Base-by-base conservation (phyloP, 1,140 invertebrate genomes). In the Drosophila sturtevanti region DNA sequence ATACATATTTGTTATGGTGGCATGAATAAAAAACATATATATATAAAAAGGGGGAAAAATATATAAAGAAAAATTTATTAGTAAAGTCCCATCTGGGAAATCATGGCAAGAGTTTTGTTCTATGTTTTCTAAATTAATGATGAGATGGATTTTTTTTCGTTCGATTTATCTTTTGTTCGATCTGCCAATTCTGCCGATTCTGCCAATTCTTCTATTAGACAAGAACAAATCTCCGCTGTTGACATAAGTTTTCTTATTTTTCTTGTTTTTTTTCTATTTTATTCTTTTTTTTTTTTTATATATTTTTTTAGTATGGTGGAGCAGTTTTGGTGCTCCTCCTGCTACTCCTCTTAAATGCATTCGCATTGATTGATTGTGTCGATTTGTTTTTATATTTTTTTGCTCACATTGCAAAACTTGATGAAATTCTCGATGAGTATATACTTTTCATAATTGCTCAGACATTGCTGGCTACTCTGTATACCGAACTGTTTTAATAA, bases 331-430 rank as follows among this genome's bases (percentile, higher is more conserved):
- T 55, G 51, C n/a, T 18, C 51, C 59, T 55, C 63, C 64, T 67
- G 63, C 24, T 31, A 59, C 55, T 56, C 38, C 70, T 44, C 3
- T 18, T 48, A 48, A 48, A 48, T 48, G 27, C 24, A 56, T 56
- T 56, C 14, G 31, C 54, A 34, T 56, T 27, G 51, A 27, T 56
- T 34, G 82, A 72, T 48, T 48, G 5, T 48, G 41, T 48, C 41
- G 41, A 48, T 48, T 48, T 48, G 41, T 48, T 48, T 31, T 79
- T 67, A 69, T 68, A 73, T 24, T 24, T 24, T 54, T 81, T 91
- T 90, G 90, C 90, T 91, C 90, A 91, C 90, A 91, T 91, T 91
- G 90, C 90, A 91, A 89, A 91, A 91, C 84, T 91, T 91, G 90
- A 89, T 91, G 90, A 91, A 91, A 80, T 91, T 91, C 77, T 91